These are phyloP conservation scores for Homarus americanus DNA, from an alignment of 1,140 invertebrate genomes.

Conservation along the genomic window DNA sequence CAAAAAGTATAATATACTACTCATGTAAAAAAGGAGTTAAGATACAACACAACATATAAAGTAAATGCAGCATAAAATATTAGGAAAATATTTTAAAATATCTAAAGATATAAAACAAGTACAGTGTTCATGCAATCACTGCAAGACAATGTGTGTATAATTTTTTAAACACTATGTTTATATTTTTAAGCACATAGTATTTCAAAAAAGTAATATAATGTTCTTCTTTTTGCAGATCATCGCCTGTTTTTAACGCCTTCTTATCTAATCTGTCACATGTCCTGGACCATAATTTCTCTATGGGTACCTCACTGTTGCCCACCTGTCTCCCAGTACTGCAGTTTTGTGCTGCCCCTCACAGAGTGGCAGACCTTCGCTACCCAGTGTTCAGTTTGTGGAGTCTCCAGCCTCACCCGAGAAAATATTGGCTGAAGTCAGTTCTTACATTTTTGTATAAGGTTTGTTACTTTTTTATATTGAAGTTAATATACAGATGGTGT, in stretches of 20 bases:
- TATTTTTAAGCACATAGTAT: too few relatives aligned
- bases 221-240: slow-evolving; percentile 82
- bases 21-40: too few relatives aligned
- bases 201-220: too few relatives aligned
- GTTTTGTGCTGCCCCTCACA: slow-evolving; percentile 89
- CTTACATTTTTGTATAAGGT: slow-evolving; percentile 98
- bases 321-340: slow-evolving; percentile 92
- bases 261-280: slow-evolving; percentile 95
- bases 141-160: too few relatives aligned
- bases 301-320: slow-evolving; percentile 91
- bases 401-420: slow-evolving; percentile 89
- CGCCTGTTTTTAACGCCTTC: slow-evolving; percentile 97
- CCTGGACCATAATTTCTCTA: slow-evolving; percentile 94
- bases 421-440: slow-evolving; percentile 94
- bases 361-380: slow-evolving; percentile 76
- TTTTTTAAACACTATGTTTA: too few relatives aligned
- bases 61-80: too few relatives aligned
- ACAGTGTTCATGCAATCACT: too few relatives aligned
- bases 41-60: too few relatives aligned
- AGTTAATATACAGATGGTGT: too few relatives aligned
- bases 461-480: slow-evolving; percentile 61
- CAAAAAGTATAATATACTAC: too few relatives aligned
- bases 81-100: too few relatives aligned
- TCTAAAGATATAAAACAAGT: too few relatives aligned
- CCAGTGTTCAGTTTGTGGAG: slow-evolving; percentile 88